These are phyloP conservation scores for Hydractinia symbiolongicarpus DNA, from an alignment of 30 jellyfish, hydroid and myxozoan species.

Conservation along the genomic window DNA sequence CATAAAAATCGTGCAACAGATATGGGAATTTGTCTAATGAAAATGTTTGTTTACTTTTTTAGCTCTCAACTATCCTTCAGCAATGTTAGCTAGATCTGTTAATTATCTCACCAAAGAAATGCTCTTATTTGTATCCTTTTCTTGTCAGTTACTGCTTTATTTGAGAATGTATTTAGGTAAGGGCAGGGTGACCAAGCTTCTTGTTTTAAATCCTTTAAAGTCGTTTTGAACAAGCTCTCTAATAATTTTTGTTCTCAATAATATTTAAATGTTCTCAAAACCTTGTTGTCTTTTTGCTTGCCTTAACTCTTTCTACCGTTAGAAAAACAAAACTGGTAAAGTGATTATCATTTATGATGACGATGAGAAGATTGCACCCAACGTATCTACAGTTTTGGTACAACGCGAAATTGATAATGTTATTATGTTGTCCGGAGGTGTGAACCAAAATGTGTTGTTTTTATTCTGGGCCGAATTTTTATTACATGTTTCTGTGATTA, in stretches of 20 bases:
- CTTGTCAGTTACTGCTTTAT: too few species aligned
- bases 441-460: not conserved
- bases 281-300: too few species aligned
- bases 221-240: too few species aligned
- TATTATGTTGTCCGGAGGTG: constrained; percentile 95
- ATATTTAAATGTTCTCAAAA: too few species aligned
- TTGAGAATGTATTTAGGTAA: too few species aligned
- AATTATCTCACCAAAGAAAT: constrained; percentile 87
- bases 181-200: too few species aligned
- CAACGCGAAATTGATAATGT: constrained; percentile 95
- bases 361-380: constrained; percentile 86
- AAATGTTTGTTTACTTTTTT: not conserved
- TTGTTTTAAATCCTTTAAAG: too few species aligned
- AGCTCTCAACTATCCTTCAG: constrained; percentile 89
- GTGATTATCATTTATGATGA: constrained; percentile 83
- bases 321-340: constrained; percentile 91
- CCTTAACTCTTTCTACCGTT: not conserved
- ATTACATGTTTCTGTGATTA: too few species aligned
- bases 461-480: not conserved
- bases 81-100: constrained; percentile 89
- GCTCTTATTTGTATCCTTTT: constrained; percentile 82
- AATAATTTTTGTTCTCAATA: too few species aligned
- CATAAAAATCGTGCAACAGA: too few species aligned
- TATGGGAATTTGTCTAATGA: too few species aligned
- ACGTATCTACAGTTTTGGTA: constrained; percentile 75